Conservation (phyloP, 2,113 vertebrate genomes). For the Pycnonotus jocosus region DNA sequence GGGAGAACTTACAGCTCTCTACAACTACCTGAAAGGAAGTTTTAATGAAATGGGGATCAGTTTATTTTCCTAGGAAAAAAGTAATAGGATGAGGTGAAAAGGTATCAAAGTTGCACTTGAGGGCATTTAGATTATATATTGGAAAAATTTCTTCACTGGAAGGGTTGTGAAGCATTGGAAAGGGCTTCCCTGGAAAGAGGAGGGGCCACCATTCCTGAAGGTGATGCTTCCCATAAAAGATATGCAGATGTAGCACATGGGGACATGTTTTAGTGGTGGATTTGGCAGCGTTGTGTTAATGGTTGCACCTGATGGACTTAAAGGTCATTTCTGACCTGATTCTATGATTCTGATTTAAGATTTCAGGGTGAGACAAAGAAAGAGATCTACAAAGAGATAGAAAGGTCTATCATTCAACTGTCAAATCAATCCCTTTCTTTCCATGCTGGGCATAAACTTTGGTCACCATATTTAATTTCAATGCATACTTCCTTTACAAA, state of each 20-base stretch:
- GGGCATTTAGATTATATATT: neutral
- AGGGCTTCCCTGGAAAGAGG: neutral
- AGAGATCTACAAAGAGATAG: neutral
- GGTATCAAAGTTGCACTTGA: neutral
- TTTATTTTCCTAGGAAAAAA: neutral
- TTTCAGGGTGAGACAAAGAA: fast-evolving
- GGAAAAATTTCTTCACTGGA: neutral
- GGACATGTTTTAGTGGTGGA: neutral
- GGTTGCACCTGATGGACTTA: neutral
- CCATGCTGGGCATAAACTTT: neutral
- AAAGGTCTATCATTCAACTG: neutral
- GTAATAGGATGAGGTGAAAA: neutral
- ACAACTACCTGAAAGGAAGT: neutral
- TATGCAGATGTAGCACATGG: fast-evolving
- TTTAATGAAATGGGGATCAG: fast-evolving
- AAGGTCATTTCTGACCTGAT: neutral
- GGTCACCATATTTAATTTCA: neutral
- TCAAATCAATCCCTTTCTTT: neutral
- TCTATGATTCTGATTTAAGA: neutral
- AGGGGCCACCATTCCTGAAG: neutral
- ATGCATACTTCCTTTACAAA: neutral
- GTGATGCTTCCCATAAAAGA: neutral
- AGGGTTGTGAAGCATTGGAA: neutral
- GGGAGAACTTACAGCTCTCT: fast-evolving
- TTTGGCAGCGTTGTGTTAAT: neutral